Percentiles rank a stretch among this genome's conserved stretches.
These are phyloP conservation scores for Platycheirus albimanus DNA, from an alignment of 2,888 invertebrate genomes.

Conservation along the genomic window DNA sequence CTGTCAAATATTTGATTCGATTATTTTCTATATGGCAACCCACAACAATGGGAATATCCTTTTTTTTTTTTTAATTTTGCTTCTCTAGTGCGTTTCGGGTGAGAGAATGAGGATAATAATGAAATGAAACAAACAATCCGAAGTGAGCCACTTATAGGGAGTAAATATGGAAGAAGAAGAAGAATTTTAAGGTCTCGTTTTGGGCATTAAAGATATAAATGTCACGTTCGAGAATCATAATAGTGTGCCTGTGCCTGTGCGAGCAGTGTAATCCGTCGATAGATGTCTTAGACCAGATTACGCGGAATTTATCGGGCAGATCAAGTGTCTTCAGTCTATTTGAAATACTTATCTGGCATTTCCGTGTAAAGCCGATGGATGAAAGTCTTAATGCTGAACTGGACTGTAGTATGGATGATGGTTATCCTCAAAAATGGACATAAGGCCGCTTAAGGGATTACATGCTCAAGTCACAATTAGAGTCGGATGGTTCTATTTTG, in stretches of 20 bases:
- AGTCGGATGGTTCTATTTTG: slow-evolving; percentile 60
- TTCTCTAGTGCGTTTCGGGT: not conserved
- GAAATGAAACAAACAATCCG: slow-evolving; percentile 65
- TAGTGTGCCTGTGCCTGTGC: not conserved
- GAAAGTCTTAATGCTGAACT: slow-evolving; percentile 46
- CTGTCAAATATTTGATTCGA: slow-evolving; percentile 74
- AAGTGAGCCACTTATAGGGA: slow-evolving; percentile 67
- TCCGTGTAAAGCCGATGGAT: slow-evolving; percentile 61
- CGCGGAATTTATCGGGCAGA: slow-evolving; percentile 69
- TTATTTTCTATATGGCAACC: slow-evolving; percentile 62
- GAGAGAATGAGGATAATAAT: slow-evolving; percentile 47
- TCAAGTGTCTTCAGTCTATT: slow-evolving; percentile 57
- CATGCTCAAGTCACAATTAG: slow-evolving; percentile 68
- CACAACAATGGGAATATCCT: slow-evolving; percentile 71
- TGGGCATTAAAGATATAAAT: slow-evolving; percentile 37
- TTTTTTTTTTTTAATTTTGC: not conserved
- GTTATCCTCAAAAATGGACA: slow-evolving; percentile 33
- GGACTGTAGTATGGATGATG: no score
- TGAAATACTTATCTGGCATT: slow-evolving; percentile 63
- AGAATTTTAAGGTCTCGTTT: not conserved
- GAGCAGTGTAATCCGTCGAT: slow-evolving; percentile 51
- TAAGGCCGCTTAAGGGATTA: slow-evolving; percentile 66
- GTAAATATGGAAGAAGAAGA: slow-evolving; percentile 49
- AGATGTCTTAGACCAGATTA: slow-evolving; percentile 64
- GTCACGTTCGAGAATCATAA: slow-evolving; percentile 54